Conservation (phyloP, 2,113 vertebrate species). For the Silurus meridionalis region DNA sequence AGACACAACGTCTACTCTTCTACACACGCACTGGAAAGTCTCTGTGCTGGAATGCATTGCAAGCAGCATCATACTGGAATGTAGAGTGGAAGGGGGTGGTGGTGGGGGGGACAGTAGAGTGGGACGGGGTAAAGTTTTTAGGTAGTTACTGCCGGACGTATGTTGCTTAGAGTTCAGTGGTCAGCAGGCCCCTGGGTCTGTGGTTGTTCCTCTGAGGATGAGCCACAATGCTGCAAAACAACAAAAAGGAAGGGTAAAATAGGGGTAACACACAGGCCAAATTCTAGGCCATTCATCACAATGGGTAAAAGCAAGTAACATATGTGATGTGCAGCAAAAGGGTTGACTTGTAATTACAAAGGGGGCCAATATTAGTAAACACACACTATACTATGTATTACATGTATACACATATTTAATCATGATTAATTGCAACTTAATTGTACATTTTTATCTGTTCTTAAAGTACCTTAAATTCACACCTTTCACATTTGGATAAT, state of each 20-base stretch:
- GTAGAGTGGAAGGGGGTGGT: background rate
- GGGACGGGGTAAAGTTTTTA: background rate
- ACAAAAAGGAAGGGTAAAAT: background rate
- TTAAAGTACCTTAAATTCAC: too few relatives aligned
- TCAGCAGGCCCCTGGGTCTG: constrained; percentile 85
- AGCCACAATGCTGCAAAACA: constrained; percentile 60
- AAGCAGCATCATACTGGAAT: constrained; percentile 11
- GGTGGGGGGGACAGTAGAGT: background rate
- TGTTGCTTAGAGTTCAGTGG: constrained; percentile 87
- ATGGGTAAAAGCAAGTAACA: too few relatives aligned
- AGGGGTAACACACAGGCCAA: background rate
- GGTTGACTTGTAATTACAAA: too few relatives aligned
- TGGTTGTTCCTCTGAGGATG: constrained; percentile 64
- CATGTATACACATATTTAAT: too few relatives aligned
- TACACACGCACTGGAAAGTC: background rate
- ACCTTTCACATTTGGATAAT: too few relatives aligned
- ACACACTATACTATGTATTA: too few relatives aligned
- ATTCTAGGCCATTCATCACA: background rate
- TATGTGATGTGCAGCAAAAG: too few relatives aligned
- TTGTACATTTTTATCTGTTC: too few relatives aligned
- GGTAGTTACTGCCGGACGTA: background rate
- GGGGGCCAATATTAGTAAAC: too few relatives aligned
- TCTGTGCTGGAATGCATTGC: background rate
- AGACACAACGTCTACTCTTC: background rate
- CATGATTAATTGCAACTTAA: too few relatives aligned